Conservation (phyloP, 2,888 invertebrate species). For the Pristionchus arcanus region DNA sequence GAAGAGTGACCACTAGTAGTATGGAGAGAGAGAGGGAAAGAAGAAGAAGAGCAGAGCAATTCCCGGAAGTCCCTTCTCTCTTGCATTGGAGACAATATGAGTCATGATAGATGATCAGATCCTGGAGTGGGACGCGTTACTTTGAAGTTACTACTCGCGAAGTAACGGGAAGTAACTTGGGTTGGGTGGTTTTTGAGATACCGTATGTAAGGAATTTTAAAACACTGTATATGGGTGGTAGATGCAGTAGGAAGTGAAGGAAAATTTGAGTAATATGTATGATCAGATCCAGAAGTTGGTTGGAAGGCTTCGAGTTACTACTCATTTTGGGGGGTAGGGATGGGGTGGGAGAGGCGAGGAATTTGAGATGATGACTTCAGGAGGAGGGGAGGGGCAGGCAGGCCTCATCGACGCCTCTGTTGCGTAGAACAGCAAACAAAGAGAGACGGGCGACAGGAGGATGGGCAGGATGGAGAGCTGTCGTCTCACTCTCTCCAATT, state of each 20-base stretch:
- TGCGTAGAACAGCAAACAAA: constrained; percentile 38
- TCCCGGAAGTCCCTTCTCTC: background rate
- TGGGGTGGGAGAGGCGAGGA: background rate
- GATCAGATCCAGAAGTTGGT: no score
- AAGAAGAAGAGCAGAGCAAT: constrained; percentile 9
- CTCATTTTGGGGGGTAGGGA: background rate
- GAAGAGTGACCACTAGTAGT: constrained; percentile 47
- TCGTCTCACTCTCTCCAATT: background rate
- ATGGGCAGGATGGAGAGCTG: background rate
- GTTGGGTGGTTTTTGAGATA: no score
- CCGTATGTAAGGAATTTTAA: no score
- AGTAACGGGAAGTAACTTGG: background rate
- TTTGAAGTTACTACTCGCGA: background rate
- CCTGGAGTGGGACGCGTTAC: background rate
- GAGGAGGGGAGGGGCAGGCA: background rate
- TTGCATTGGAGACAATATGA: background rate
- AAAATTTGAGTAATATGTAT: no score
- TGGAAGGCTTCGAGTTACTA: no score
- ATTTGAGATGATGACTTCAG: background rate
- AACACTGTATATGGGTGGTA: no score
- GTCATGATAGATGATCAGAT: constrained; percentile 37
- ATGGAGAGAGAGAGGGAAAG: background rate
- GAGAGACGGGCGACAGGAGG: background rate
- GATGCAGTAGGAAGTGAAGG: no score
- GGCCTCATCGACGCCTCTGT: background rate